phyloP scores from a whole-genome alignment of 2,113 vertebrate genomes.

The Trachemys scripta region DNA sequence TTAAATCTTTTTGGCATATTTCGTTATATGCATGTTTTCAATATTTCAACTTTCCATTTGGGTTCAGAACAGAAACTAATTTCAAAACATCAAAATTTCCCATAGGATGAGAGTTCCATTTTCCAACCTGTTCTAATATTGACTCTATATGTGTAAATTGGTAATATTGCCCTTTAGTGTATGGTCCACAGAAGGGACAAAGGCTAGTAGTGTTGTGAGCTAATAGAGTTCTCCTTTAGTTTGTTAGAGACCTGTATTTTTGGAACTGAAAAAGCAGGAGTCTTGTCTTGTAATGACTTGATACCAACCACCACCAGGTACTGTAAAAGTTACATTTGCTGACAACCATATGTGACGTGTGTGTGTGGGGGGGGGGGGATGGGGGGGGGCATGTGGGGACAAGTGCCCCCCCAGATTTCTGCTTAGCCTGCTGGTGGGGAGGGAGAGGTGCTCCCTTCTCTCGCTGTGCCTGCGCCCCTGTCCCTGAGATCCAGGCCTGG shows the following conservation, averaged over 20 bases:
- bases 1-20: accelerated
- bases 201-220: neutral
- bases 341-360: no score
- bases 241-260: neutral
- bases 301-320: neutral
- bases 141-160: neutral
- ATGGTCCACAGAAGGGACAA: neutral
- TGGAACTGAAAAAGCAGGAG: neutral
- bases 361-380: no score
- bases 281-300: neutral
- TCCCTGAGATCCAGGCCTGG: no score
- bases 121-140: neutral
- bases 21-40: neutral
- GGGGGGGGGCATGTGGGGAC: no score
- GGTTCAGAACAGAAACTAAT: neutral
- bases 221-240: neutral
- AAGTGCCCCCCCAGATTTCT: no score
- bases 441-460: no score
- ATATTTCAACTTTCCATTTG: neutral
- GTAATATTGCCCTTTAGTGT: neutral
- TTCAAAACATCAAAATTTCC: neutral
- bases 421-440: no score
- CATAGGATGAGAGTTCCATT: neutral
- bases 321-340: neutral
- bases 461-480: no score